phyloP scores from a whole-genome alignment of 2,888 invertebrate species.

The Morpho deidamia region DNA sequence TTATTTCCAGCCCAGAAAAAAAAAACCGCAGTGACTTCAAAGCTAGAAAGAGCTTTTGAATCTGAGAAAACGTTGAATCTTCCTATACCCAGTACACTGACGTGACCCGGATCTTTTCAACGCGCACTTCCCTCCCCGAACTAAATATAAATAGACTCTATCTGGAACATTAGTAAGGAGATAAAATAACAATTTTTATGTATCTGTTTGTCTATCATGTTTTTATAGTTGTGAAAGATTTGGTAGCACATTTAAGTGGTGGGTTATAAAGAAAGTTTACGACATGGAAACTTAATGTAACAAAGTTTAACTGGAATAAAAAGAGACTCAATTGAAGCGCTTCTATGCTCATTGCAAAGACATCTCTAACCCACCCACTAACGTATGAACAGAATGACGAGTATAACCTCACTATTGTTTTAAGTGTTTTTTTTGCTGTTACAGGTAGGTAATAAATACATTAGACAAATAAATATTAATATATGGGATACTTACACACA shows the following conservation, averaged over 20 bases:
- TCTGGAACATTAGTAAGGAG: neutral
- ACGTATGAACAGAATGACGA: too few species aligned
- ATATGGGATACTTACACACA: too few species aligned
- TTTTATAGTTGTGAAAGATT: neutral
- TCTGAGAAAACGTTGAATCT: constrained; percentile 9
- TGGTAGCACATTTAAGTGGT: neutral
- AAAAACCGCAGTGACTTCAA: constrained; percentile 6
- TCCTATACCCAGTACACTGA: constrained; percentile 8
- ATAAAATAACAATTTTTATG: constrained; percentile 4
- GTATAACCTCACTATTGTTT: too few species aligned
- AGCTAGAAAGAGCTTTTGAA: constrained; percentile 13
- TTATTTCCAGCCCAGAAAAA: constrained; percentile 2
- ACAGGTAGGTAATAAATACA: too few species aligned
- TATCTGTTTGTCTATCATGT: neutral
- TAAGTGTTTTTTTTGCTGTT: too few species aligned
- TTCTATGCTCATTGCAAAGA: too few species aligned
- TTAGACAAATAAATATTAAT: too few species aligned
- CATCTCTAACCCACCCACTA: too few species aligned
- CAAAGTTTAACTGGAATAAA: too few species aligned
- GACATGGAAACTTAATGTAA: too few species aligned
- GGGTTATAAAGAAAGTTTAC: neutral
- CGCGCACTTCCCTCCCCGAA: neutral
- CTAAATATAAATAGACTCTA: constrained; percentile 2
- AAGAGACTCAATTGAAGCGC: too few species aligned
- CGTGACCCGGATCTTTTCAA: constrained; percentile 16